phyloP scores from a whole-genome alignment of 1,140 invertebrate genomes.

The Drosophila bipectinata region DNA sequence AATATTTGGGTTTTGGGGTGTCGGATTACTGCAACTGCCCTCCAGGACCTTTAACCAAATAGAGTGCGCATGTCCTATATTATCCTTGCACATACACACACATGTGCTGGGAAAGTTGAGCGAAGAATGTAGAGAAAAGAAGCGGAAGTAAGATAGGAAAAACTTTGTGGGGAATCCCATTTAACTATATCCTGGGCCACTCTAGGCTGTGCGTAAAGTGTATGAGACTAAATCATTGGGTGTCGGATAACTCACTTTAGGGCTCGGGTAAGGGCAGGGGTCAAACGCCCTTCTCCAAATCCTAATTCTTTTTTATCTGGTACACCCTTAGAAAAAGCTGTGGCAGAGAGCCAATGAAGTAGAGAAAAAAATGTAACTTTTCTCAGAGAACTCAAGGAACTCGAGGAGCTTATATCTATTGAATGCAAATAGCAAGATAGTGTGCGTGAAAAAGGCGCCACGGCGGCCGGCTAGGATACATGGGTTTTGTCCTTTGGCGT shows the following conservation, averaged over 20 bases:
- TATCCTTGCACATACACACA: slow-evolving; percentile 42
- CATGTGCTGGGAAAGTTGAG: slow-evolving; percentile 12
- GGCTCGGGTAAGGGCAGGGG: slow-evolving; percentile 4
- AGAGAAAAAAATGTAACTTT: slow-evolving; percentile 39
- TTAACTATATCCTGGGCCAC: neutral
- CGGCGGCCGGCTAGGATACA: slow-evolving; percentile 58
- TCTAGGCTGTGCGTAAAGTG: slow-evolving; percentile 2
- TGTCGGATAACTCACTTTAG: slow-evolving; percentile 1
- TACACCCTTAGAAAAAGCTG: slow-evolving; percentile 21
- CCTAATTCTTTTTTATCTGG: neutral
- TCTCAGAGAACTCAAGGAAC: slow-evolving; percentile 26
- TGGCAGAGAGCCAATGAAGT: slow-evolving; percentile 48
- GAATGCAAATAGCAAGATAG: slow-evolving; percentile 41
- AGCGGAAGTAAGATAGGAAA: slow-evolving; percentile 15
- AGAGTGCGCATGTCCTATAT: slow-evolving; percentile 74
- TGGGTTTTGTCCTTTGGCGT: slow-evolving; percentile 19
- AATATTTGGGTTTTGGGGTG: slow-evolving; percentile 11
- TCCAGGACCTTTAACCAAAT: slow-evolving; percentile 55
- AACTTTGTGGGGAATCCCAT: slow-evolving; percentile 10
- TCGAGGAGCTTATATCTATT: slow-evolving; percentile 31
- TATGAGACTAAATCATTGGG: neutral
- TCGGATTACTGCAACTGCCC: slow-evolving; percentile 50
- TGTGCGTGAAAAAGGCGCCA: slow-evolving; percentile 64
- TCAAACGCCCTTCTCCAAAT: neutral
- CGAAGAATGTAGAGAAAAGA: slow-evolving; percentile 1